A percentile compares a stretch with the other conserved stretches of the same genome.
Conservation (phyloP, 35 echinoderm and acorn worm genomes). For the Stichopus chloronotus region DNA sequence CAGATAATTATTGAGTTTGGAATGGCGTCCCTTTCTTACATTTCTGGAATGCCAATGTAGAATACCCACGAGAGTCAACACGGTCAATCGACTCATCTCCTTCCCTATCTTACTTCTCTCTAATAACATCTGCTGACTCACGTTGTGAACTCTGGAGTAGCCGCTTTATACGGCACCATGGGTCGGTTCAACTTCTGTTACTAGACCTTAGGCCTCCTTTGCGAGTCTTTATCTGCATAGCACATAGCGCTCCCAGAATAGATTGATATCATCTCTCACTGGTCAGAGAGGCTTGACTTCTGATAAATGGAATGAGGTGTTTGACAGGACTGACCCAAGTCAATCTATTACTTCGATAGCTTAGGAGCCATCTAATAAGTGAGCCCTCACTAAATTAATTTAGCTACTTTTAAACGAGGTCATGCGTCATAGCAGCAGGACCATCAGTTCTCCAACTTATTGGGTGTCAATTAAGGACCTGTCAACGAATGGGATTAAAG, state of each 20-base stretch:
- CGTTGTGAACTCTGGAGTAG: too few relatives aligned
- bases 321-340: background rate
- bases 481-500: background rate
- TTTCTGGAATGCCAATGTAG: slow-evolving; percentile 4
- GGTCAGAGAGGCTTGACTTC: background rate
- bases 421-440: slow-evolving; percentile 26
- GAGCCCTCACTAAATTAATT: slow-evolving; percentile 6
- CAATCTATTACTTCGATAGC: background rate
- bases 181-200: too few relatives aligned
- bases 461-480: background rate
- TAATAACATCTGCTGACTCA: too few relatives aligned
- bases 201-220: background rate
- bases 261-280: background rate
- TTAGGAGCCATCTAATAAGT: background rate
- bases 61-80: slow-evolving; percentile 13
- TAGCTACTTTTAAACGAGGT: background rate
- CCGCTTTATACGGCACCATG: too few relatives aligned
- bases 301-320: background rate
- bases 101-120: too few relatives aligned
- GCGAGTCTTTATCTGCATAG: background rate
- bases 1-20: slow-evolving; percentile 20
- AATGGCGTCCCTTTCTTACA: background rate
- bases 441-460: background rate
- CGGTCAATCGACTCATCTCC: background rate
- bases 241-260: background rate